phyloP scores from a whole-genome alignment of 1,140 invertebrate genomes.

The Planococcus citri region DNA sequence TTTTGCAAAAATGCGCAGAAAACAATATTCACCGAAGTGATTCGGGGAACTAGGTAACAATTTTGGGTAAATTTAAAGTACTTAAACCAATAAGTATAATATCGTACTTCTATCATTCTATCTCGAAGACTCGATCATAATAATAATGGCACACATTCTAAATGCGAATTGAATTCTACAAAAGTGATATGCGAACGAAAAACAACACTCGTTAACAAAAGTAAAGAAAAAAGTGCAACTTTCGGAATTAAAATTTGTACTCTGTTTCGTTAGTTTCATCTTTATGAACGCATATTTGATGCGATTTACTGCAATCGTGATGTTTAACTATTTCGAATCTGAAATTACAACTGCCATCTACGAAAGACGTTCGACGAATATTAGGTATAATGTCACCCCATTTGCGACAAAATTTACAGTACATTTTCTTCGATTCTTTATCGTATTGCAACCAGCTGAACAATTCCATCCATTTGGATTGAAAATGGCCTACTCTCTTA shows the following conservation, averaged over 20 bases:
- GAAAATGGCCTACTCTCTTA: constrained; percentile 36
- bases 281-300: constrained; percentile 46
- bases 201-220: background rate
- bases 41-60: too few relatives aligned
- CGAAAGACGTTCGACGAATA: constrained; percentile 56
- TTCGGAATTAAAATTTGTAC: background rate
- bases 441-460: constrained; percentile 58
- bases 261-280: constrained; percentile 28
- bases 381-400: constrained; percentile 50
- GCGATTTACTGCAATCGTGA: constrained; percentile 62
- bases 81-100: too few relatives aligned
- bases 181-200: background rate
- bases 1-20: too few relatives aligned
- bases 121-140: too few relatives aligned
- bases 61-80: too few relatives aligned
- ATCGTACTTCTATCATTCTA: too few relatives aligned
- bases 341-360: constrained; percentile 59
- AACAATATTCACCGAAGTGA: too few relatives aligned
- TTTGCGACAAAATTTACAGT: constrained; percentile 54
- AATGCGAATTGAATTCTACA: too few relatives aligned
- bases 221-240: background rate
- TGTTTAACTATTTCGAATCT: constrained; percentile 60
- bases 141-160: too few relatives aligned
- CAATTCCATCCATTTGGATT: constrained; percentile 46
- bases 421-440: constrained; percentile 51